Percentiles rank a stretch among this genome's conserved stretches.
These are phyloP conservation scores for Drosophila lowei DNA, from an alignment of 1,140 invertebrate species.

Conservation along the genomic window DNA sequence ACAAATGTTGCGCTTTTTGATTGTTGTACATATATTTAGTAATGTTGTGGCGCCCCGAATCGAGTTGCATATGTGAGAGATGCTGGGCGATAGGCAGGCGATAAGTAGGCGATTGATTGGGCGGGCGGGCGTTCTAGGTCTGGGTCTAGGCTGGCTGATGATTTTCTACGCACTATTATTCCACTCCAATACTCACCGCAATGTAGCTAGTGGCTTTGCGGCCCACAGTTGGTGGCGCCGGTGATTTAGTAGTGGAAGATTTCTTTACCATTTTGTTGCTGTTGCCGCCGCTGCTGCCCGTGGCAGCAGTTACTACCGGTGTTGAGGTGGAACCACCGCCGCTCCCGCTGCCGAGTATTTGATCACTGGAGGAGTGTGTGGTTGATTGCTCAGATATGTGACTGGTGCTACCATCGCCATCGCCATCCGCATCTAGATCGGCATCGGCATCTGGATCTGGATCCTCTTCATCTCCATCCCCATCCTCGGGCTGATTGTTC, in stretches of 20 bases:
- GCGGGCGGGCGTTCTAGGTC: not conserved
- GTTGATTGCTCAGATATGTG: slow-evolving; percentile 73
- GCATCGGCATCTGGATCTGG: slow-evolving; percentile 32
- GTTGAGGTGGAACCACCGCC: slow-evolving; percentile 24
- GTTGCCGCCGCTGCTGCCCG: slow-evolving; percentile 8
- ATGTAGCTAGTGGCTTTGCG: slow-evolving; percentile 86
- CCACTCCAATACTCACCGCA: slow-evolving; percentile 84
- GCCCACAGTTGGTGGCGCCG: slow-evolving; percentile 85
- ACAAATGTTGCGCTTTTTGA: slow-evolving; percentile 38
- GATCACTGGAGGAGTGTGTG: slow-evolving; percentile 59
- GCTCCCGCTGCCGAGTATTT: slow-evolving; percentile 21
- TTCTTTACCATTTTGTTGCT: slow-evolving; percentile 78
- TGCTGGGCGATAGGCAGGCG: slow-evolving; percentile 30
- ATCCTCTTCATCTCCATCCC: slow-evolving; percentile 57
- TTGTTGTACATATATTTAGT: slow-evolving; percentile 32
- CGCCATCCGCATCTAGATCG: slow-evolving; percentile 40
- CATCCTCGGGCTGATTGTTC: slow-evolving; percentile 63
- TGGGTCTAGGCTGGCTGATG: slow-evolving; percentile 34
- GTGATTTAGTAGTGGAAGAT: slow-evolving; percentile 79
- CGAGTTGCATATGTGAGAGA: not conserved
- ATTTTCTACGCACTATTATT: slow-evolving; percentile 77
- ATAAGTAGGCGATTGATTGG: slow-evolving; percentile 2
- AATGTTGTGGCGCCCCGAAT: not conserved
- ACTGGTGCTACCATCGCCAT: slow-evolving; percentile 70
- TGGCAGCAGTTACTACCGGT: slow-evolving; percentile 45